phyloP scores from a whole-genome alignment of 2,797 vertebrate species.

The Eulemur rubriventer region DNA sequence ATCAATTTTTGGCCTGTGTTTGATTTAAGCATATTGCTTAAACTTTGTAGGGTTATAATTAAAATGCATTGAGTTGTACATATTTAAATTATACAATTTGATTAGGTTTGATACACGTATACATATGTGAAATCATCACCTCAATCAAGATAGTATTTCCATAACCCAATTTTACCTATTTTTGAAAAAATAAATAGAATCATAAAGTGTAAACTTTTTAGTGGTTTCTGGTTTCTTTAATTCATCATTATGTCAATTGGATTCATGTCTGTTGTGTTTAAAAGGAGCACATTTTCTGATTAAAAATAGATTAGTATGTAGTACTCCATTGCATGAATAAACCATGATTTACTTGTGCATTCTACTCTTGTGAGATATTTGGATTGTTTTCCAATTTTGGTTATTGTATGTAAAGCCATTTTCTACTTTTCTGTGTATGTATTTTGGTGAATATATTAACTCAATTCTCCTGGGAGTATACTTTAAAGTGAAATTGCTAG shows the following conservation, averaged over 20 bases:
- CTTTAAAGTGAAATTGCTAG: background rate
- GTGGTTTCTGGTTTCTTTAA: background rate
- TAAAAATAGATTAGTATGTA: background rate
- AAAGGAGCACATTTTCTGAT: background rate
- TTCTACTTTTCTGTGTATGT: background rate
- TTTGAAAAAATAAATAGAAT: background rate
- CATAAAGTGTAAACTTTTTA: background rate
- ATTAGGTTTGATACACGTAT: background rate
- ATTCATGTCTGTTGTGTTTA: background rate
- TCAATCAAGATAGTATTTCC: background rate
- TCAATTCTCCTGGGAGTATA: background rate
- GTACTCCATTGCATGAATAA: background rate
- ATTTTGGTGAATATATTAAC: background rate
- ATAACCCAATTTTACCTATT: background rate
- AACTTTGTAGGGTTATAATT: background rate
- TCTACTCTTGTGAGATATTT: background rate
- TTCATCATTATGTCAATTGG: background rate
- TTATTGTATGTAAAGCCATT: background rate
- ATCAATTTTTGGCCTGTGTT: background rate
- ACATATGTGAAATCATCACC: background rate
- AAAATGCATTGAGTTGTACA: background rate
- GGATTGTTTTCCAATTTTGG: background rate
- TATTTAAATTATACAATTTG: background rate
- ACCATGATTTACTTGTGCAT: background rate
- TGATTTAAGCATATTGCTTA: background rate